Conservation (phyloP, 37 sponge, comb jelly and placozoan species). For the Chondrilla cf. caribensis region DNA sequence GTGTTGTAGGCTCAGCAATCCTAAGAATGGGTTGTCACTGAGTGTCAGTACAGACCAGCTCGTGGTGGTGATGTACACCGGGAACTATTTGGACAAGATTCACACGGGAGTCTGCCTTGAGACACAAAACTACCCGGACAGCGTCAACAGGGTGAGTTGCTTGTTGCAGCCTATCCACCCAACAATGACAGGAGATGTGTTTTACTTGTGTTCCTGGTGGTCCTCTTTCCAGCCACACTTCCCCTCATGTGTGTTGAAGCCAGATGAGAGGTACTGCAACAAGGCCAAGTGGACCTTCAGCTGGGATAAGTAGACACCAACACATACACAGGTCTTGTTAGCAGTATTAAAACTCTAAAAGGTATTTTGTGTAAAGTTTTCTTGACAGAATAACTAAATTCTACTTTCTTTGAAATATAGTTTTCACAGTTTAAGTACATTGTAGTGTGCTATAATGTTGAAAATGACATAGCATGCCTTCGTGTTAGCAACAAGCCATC, state of each 20-base stretch:
- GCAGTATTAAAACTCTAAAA: too few relatives aligned
- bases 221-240: constrained; percentile 19
- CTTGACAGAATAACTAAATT: too few relatives aligned
- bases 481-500: too few relatives aligned
- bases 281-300: constrained; percentile 43
- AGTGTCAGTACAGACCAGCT: constrained; percentile 80
- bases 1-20: constrained; percentile 50
- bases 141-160: constrained; percentile 72
- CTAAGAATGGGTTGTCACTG: constrained; percentile 30
- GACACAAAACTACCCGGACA: constrained; percentile 90
- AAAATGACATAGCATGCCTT: too few relatives aligned
- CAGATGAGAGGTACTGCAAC: constrained; percentile 38
- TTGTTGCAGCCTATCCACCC: constrained; percentile 84
- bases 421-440: too few relatives aligned
- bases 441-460: too few relatives aligned
- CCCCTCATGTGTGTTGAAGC: constrained; percentile 45
- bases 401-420: too few relatives aligned
- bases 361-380: too few relatives aligned
- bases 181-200: constrained; percentile 66
- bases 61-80: constrained; percentile 88
- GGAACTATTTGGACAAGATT: constrained; percentile 78
- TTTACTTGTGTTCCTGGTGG: neutral
- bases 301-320: constrained; percentile 6
- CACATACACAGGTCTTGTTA: too few relatives aligned
- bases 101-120: constrained; percentile 82